Base-by-base conservation (phyloP, 2,113 vertebrate genomes). In the Dolichotis patagonum region DNA sequence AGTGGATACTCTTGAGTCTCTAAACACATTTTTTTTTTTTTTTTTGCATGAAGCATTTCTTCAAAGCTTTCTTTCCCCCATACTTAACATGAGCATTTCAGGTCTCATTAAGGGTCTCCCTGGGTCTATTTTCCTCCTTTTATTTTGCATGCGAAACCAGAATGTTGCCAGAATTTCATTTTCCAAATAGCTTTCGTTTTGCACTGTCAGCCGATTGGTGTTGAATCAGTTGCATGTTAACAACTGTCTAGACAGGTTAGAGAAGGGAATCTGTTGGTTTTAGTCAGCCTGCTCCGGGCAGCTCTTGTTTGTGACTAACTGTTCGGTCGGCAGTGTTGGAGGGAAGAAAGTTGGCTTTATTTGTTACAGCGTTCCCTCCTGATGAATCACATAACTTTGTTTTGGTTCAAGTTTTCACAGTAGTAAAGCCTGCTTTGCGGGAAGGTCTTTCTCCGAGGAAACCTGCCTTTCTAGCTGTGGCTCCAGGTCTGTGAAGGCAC, bases 211-310 rank as follows among this genome's bases (percentile, higher is more conserved):
- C 85, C 85, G 6, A 0, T 94, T 95, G 73, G 96, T 98, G 85
- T 98, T 96, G 95, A 97, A 97, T 98, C 0, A 1, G 97, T 98
- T 98, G 97, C 97, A 35, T 98, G 96, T 98, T 98, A 97, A 97
- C 98, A 98, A 96, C 98, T 97, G 98, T 98, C 98, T 98, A 98
- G 98, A 98, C 97, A 97, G 97, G 98, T 98, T 98, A 94, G 97
- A 96, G 92, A 20, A 98, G 98, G 97, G 97, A 98, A 98, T 98
- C 97, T 98, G 98, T 99, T 98, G 98, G 98, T 98, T 98, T 98
- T 90, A 98, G 98, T 98, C 98, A 98, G 98, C 98, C 84, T 97
- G 98, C 98, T 98, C 94, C 84, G 98, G 98, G 98, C 98, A 98
- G 95, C 67, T 96, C 96, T 96, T 98, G 96, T 75, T 96, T 98